Evolutionary conservation across 1,140 invertebrate species (phyloP).

Genomic region (Melitaea cinxia): DNA sequence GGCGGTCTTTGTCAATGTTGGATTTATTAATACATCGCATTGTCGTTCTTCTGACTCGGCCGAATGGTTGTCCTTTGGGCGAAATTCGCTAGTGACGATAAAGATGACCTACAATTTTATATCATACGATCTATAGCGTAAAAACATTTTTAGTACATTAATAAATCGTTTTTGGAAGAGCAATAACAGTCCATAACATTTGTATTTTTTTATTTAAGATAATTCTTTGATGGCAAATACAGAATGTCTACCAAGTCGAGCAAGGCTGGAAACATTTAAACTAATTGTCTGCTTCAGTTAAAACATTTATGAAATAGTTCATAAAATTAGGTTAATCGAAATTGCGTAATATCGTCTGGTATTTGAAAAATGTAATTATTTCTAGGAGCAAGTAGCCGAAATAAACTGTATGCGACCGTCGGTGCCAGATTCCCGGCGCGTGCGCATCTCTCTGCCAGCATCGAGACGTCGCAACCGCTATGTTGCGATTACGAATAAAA

Average conservation of each 20-base stretch:
- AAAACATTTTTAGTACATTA: neutral
- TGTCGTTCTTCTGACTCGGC: constrained; percentile 57
- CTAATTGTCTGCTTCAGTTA: no score
- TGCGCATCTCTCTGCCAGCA: constrained; percentile 37
- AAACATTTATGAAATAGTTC: neutral
- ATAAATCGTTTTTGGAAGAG: neutral
- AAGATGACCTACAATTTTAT: constrained; percentile 35
- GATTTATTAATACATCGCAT: constrained; percentile 77
- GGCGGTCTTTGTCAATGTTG: constrained; percentile 81
- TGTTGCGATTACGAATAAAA: constrained; percentile 23
- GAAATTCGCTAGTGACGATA: constrained; percentile 40
- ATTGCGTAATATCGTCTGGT: constrained; percentile 62
- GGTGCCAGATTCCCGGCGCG: constrained; percentile 54
- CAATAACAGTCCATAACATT: neutral
- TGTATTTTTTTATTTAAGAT: neutral
- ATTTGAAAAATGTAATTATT: constrained; percentile 71
- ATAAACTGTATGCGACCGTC: constrained; percentile 56
- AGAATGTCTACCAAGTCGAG: no score
- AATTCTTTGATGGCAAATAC: no score
- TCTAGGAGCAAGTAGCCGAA: constrained; percentile 53
- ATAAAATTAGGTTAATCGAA: constrained; percentile 37
- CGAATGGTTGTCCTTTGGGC: constrained; percentile 50
- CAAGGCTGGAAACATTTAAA: no score
- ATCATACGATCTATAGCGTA: neutral
- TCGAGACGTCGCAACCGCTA: constrained; percentile 16